Base-by-base conservation (phyloP, 2,888 invertebrate genomes). In the Nomada lathburiana region DNA sequence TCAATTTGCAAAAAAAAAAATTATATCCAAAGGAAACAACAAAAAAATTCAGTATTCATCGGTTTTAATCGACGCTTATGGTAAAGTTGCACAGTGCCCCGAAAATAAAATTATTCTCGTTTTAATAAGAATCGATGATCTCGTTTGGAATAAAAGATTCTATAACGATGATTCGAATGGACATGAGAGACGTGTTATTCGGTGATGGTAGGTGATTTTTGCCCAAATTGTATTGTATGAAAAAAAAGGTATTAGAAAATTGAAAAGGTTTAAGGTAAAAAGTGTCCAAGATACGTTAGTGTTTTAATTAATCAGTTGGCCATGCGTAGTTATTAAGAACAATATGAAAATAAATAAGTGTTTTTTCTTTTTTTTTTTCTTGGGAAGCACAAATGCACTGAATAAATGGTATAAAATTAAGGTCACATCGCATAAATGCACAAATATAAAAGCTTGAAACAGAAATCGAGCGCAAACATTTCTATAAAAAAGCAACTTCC, bases 311-410 rank as follows among this genome's bases (percentile, higher is more conserved):
- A 71, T 68, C 29, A 44, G 47, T 59, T 50, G 69, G 53, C 26
- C 82, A 77, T 83, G 82, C 82, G 42, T 73, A 71, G 29, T 74
- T 74, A 59, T 62, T 65, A 59, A 62, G 7, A 55, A 62, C n/a
- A 29, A 60, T 42, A 44, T 29, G 16, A 64, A 69, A 57, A 60
- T 75, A 68, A 65, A 47, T 52, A 69, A 76, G 67, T 68, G 20
- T 50, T 9, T 55, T 63, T 60, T 55, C 7, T 7, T 36, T 36
- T 36, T 7, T 7, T 36, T 7, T 36, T 36, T 26, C 26, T 26
- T 36, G 7, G 36, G 42, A 73, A 73, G 63, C 44, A 20, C 29
- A 69, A 70, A n/a, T 29, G 26, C 26, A 23, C 26, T 42, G 3
- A 47, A 70, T 50, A 71, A 53, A 65, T 50, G 16, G 47, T 36